These are phyloP conservation scores for Corvus cornix DNA, from an alignment of 2,113 vertebrate genomes.

Conservation along the genomic window DNA sequence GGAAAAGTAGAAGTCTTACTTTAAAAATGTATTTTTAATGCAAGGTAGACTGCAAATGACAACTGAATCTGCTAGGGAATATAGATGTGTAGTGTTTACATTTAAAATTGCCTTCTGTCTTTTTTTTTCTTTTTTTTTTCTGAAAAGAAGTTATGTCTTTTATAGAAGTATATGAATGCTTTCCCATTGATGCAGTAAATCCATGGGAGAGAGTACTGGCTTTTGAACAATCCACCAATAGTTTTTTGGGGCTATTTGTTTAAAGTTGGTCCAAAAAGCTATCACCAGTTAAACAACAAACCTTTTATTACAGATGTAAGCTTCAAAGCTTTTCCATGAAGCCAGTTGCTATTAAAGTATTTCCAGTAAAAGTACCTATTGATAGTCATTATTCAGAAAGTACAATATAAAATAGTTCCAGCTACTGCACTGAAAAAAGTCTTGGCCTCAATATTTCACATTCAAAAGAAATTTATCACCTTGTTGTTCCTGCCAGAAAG, in stretches of 20 bases:
- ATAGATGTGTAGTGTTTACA: neutral
- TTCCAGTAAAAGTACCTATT: conserved; percentile 35
- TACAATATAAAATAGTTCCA: conserved; percentile 9
- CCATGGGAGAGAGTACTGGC: neutral
- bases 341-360: conserved; percentile 3
- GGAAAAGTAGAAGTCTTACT: neutral
- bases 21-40: neutral
- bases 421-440: conserved; percentile 16
- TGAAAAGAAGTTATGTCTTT: neutral
- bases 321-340: conserved; percentile 3
- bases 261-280: conserved; percentile 3
- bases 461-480: conserved; percentile 42
- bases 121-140: neutral
- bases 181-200: neutral
- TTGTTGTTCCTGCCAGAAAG: conserved; percentile 30
- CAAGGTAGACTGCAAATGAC: neutral
- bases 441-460: neutral
- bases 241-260: neutral
- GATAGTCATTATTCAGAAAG: conserved; percentile 35
- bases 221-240: neutral
- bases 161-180: neutral
- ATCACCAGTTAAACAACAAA: conserved; percentile 1
- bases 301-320: neutral
- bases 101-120: fast-evolving
- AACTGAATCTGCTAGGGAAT: neutral